Evolutionary conservation across 2,888 invertebrate species (phyloP), one percentile per base, ranked within the genome.

Genomic region (Ormyrus pomaceus): DNA sequence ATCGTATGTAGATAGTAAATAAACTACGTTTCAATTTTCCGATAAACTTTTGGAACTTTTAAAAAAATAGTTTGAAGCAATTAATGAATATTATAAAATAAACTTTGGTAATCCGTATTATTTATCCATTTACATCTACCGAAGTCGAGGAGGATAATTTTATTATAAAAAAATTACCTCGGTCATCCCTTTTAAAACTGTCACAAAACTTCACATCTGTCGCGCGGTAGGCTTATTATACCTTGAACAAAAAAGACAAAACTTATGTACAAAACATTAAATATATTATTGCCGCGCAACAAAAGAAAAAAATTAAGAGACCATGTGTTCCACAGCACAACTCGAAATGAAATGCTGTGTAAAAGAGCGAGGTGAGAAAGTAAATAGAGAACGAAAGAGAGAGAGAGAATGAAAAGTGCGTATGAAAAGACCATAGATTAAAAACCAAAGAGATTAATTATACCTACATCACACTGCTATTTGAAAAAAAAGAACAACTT

Each of bases 301-400:
- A 68, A 77, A 80, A 77, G 8, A 73, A 65, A 13, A 13, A 61
- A 80, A 79, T 51, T 81, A 55, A 85, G 82, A 84, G 84, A 85
- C 83, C 83, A 84, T 85, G 85, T 86, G 84, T 85, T 85, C 85
- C 79, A 82, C 83, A 69, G 77, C 79, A 77, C 70, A 51, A 79
- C 66, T 76, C 7, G 74, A 51, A 66, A 65, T 34, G 34, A 58
- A 53, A 11, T 13, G 58, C 55, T 74, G 64, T 64, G 65, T 45
- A 13, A 62, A 77, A 69, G 66, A 69, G 50, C 66, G 50, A 70
- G 34, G 50, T 8, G 65, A 68, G 64, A 81, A 79, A 79, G 65
- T 62, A 79, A 75, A 77, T 75, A 76, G 72, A 68, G 34, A 34
- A 34, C 34, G 34, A 34, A 34, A 34, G 34, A 34, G 34, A 34